Evolutionary conservation across 2,888 invertebrate species (phyloP).

Genomic region (Eilema caniola): DNA sequence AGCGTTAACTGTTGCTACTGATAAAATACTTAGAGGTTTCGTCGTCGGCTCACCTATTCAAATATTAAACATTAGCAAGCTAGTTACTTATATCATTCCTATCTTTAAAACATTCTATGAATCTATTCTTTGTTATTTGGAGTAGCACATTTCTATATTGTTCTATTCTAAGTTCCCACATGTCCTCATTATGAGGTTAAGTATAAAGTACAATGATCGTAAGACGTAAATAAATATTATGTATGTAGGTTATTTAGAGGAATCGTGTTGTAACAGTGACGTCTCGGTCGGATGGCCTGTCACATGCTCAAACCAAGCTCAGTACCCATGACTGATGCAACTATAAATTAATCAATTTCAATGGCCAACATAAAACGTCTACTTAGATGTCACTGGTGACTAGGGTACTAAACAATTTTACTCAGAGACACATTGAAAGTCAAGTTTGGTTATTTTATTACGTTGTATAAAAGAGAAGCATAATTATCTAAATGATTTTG

Average conservation of each 20-base stretch:
- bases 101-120: background rate
- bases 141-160: background rate
- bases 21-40: background rate
- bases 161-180: background rate
- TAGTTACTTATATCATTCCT: background rate
- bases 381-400: slow-evolving; percentile 46
- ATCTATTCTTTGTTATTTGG: background rate
- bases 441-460: slow-evolving; percentile 1
- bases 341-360: slow-evolving; percentile 56
- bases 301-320: slow-evolving; percentile 42
- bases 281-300: slow-evolving; percentile 49
- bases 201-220: slow-evolving; percentile 26
- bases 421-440: slow-evolving; percentile 8
- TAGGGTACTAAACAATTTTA: slow-evolving; percentile 17
- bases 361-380: slow-evolving; percentile 47
- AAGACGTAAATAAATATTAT: slow-evolving; percentile 39
- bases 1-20: background rate
- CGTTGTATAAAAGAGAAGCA: background rate
- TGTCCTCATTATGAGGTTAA: slow-evolving; percentile 5
- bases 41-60: background rate
- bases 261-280: slow-evolving; percentile 46
- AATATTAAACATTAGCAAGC: background rate
- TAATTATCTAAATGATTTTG: slow-evolving; percentile 5
- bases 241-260: slow-evolving; percentile 41
- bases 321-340: slow-evolving; percentile 54